Percentiles rank a stretch among this genome's conserved stretches.
These are phyloP conservation scores for Coronaproctus castanopsis DNA, from an alignment of 2,888 invertebrate species.

Conservation along the genomic window DNA sequence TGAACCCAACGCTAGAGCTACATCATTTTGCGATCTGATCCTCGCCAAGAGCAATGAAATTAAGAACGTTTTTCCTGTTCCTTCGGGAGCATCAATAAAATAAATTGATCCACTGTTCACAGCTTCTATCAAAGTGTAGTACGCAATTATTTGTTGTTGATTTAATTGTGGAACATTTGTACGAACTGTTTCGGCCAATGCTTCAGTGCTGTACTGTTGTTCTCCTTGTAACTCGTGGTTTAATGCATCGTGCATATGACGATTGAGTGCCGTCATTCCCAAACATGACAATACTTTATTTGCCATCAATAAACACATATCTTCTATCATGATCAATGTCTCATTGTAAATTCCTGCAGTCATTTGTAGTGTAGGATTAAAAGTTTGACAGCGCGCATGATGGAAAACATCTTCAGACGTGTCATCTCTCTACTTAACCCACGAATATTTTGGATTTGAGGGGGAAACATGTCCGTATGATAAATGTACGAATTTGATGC, in stretches of 20 bases:
- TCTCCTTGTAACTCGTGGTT: too few species aligned
- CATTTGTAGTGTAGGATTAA: too few species aligned
- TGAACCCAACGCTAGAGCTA: too few species aligned
- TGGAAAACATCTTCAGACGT: slow-evolving; percentile 21
- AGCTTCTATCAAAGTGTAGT: too few species aligned
- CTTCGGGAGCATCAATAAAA: too few species aligned
- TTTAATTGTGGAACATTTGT: slow-evolving; percentile 15
- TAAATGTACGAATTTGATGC: slow-evolving; percentile 21
- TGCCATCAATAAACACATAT: slow-evolving; percentile 1
- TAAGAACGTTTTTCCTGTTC: too few species aligned
- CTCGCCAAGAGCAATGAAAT: too few species aligned
- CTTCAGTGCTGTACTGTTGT: neutral
- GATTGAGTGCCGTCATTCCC: neutral
- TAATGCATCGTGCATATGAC: too few species aligned
- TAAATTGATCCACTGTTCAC: too few species aligned
- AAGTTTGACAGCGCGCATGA: slow-evolving; percentile 19
- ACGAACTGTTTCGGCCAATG: slow-evolving; percentile 17
- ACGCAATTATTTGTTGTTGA: neutral
- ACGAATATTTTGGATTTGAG: slow-evolving; percentile 18
- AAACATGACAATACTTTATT: slow-evolving; percentile 1
- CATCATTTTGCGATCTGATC: too few species aligned
- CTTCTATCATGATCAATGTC: slow-evolving; percentile 6
- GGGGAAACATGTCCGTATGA: slow-evolving; percentile 22
- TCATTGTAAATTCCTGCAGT: slow-evolving; percentile 9
- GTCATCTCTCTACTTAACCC: slow-evolving; percentile 19